Base-by-base conservation (phyloP, 2,888 invertebrate species). In the Brachypterus glaber region DNA sequence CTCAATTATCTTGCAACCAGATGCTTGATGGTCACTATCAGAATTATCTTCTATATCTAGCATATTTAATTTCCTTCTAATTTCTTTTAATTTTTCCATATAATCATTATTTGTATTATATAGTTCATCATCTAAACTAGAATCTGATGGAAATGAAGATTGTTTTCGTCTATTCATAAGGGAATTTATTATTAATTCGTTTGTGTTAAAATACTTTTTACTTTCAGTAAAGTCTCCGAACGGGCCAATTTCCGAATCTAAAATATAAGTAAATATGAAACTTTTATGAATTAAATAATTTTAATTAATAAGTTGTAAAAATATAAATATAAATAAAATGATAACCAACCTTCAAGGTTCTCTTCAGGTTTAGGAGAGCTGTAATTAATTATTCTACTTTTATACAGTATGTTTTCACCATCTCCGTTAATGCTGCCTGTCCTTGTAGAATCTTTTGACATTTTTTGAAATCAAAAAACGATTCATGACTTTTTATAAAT, bases 391-490 rank as follows among this genome's bases (percentile, higher is more conserved):
- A 12, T 13, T 13, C 16, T 18, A 12, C 8, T 13, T 16, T n/a
- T 36, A 5, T 21, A 15, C 21, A 12, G 45, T 41, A 30, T 46
- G n/a, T n/a, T n/a, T n/a, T n/a, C 46, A 11, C 41, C 48, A 46
- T 48, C 47, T 30, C 47, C 50, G 18, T 46, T 47, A 43, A 46
- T 49, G 33, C 43, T 39, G 15, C 44, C 41, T 40, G 45, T 47
- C 8, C 44, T 45, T 34, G 46, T 35, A 30, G 47, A 47, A 34
- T 45, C 46, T 41, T 41, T 45, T 43, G 50, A 49, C 50, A 50
- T 50, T 39, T 43, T 44, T 29, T 30, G 32, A 32, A 32, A 32
- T n/a, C n/a, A n/a, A n/a, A n/a, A n/a, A n/a, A n/a, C n/a, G n/a
- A n/a, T n/a, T n/a, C n/a, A n/a, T n/a, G n/a, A n/a, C n/a, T n/a